Conservation (phyloP, 2,797 vertebrate species). For the Melanogrammus aeglefinus region DNA sequence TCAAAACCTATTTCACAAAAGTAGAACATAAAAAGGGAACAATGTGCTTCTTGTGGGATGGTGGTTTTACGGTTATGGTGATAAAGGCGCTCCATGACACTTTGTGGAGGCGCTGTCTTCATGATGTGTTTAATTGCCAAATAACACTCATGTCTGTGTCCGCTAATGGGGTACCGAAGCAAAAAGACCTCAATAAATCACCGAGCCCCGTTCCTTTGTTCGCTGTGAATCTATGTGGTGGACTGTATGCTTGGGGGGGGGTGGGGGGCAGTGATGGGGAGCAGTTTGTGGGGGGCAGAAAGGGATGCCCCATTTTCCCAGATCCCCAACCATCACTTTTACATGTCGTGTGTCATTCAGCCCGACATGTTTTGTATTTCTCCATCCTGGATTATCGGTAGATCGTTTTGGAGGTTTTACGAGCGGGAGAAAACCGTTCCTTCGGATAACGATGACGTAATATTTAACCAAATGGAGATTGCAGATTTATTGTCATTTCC, state of each 20-base stretch:
- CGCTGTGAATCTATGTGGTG: conserved; percentile 53
- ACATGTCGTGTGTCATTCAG: conserved; percentile 23
- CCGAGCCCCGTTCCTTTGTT: conserved; percentile 62
- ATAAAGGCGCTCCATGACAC: conserved; percentile 45
- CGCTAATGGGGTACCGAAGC: conserved; percentile 66
- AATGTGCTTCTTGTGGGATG: conserved; percentile 15
- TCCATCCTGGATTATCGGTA: not conserved
- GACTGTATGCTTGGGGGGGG: conserved; percentile 55
- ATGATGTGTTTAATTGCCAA: conserved; percentile 60
- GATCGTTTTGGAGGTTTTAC: conserved; percentile 27
- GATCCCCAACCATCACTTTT: conserved; percentile 53
- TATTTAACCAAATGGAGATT: no score
- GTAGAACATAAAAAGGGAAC: not conserved
- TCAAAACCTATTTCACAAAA: conserved; percentile 55
- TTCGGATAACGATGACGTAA: conserved; percentile 32
- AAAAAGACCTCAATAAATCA: conserved; percentile 60
- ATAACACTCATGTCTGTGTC: conserved; percentile 66
- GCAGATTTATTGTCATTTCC: no score
- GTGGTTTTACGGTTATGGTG: conserved; percentile 22
- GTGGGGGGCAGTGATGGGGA: conserved; percentile 51
- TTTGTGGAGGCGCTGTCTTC: conserved; percentile 27
- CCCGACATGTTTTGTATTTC: conserved; percentile 20
- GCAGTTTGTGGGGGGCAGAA: conserved; percentile 45
- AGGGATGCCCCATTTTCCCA: conserved; percentile 60
- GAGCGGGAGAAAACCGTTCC: not conserved